Evolutionary conservation across 2,113 vertebrate genomes (phyloP).

Genomic region (Atrichornis clamosus): DNA sequence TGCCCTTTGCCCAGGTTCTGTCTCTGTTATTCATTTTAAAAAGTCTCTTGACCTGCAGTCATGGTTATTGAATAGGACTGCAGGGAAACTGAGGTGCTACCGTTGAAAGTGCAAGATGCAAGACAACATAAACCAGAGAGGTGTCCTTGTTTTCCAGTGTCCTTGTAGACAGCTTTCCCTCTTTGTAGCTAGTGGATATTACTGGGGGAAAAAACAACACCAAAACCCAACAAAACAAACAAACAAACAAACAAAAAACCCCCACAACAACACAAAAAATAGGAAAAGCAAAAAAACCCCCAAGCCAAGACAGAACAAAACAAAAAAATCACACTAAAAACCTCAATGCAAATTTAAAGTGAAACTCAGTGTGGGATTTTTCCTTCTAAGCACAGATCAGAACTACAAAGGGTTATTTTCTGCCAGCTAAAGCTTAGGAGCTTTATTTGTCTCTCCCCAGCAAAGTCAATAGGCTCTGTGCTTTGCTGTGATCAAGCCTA

Average conservation of each 20-base stretch:
- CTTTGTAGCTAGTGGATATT: background rate
- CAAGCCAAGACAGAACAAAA: accelerated
- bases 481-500: background rate
- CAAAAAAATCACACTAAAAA: background rate
- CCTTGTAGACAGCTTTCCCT: background rate
- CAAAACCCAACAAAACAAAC: background rate
- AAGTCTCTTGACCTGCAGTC: background rate
- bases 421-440: background rate
- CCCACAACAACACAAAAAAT: background rate
- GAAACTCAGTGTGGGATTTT: background rate
- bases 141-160: background rate
- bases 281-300: background rate
- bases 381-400: background rate
- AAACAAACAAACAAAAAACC: background rate
- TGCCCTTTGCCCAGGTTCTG: background rate
- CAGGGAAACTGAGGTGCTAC: background rate
- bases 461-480: background rate
- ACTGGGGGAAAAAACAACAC: background rate
- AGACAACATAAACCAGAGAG: background rate
- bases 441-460: background rate
- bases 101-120: background rate
- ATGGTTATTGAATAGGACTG: background rate
- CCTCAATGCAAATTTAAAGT: background rate
- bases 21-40: background rate
- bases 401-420: background rate